phyloP scores from a whole-genome alignment of 2,888 invertebrate genomes.

The Calliphora vomitoria region DNA sequence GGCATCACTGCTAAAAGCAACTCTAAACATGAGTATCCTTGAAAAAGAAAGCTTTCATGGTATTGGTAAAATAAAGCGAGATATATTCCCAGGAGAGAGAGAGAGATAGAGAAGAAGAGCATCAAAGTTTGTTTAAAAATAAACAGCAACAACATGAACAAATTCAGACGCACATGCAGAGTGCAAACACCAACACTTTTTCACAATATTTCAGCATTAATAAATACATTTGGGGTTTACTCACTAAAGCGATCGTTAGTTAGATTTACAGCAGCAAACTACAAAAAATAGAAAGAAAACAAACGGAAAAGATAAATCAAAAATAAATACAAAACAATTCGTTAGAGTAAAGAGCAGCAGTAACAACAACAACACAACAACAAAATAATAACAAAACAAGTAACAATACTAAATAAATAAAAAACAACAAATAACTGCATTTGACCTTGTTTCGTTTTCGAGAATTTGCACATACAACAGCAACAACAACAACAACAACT shows the following conservation, averaged over 20 bases:
- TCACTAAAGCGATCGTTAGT: slow-evolving; percentile 12
- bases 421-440: slow-evolving; percentile 73
- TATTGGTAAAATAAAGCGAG: neutral
- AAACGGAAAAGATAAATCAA: slow-evolving; percentile 61
- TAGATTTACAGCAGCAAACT: slow-evolving; percentile 19
- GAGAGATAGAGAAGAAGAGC: neutral
- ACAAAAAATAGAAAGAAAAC: neutral
- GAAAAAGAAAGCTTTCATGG: slow-evolving; percentile 50
- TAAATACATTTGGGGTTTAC: slow-evolving; percentile 1
- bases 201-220: neutral
- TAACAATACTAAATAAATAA: slow-evolving; percentile 51
- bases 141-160: neutral
- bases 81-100: no score
- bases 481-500: slow-evolving; percentile 30
- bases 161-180: slow-evolving; percentile 16
- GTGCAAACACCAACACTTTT: slow-evolving; percentile 25
- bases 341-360: neutral
- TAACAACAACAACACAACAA: slow-evolving; percentile 48
- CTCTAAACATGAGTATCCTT: slow-evolving; percentile 48
- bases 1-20: slow-evolving; percentile 11
- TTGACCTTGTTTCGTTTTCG: slow-evolving; percentile 75
- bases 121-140: neutral
- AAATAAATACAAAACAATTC: slow-evolving; percentile 45
- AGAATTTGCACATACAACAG: slow-evolving; percentile 62
- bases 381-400: slow-evolving; percentile 49